A percentile compares a stretch with the other conserved stretches of the same genome.
Evolutionary conservation across 30 jellyfish, hydroid and myxozoan species (phyloP).

Genomic region (Aurelia sp.): DNA sequence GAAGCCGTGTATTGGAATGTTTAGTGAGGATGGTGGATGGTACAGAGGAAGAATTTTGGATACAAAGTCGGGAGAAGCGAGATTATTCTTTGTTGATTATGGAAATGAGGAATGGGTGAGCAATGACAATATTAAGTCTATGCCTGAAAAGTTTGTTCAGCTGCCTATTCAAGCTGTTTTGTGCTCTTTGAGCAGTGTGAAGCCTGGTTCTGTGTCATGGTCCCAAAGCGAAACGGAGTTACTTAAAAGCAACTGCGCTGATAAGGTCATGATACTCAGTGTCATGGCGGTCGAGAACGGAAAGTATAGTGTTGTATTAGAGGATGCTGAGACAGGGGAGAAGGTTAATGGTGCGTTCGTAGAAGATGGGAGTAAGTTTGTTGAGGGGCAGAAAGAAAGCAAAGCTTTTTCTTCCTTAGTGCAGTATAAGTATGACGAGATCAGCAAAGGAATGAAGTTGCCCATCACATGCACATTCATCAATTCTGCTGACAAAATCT

Average conservation of each 20-base stretch:
- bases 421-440: background rate
- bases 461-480: slow-evolving; percentile 40
- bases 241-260: slow-evolving; percentile 21
- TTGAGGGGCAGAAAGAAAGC: background rate
- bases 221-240: background rate
- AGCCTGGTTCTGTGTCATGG: slow-evolving; percentile 25
- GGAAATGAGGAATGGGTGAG: slow-evolving; percentile 80
- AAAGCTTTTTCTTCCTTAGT: background rate
- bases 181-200: slow-evolving; percentile 60
- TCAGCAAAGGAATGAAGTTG: background rate
- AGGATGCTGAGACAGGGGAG: slow-evolving; percentile 9
- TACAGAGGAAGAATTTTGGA: slow-evolving; percentile 59
- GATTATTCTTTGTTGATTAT: slow-evolving; percentile 75
- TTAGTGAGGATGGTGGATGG: slow-evolving; percentile 68
- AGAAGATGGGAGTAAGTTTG: background rate
- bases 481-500: slow-evolving; percentile 18
- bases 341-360: slow-evolving; percentile 30
- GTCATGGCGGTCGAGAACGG: background rate
- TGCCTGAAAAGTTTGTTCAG: slow-evolving; percentile 44
- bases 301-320: background rate
- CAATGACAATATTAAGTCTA: slow-evolving; percentile 18
- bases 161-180: slow-evolving; percentile 74
- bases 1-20: slow-evolving; percentile 42
- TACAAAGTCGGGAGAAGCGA: slow-evolving; percentile 18
- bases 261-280: background rate